Evolutionary conservation across 2,113 vertebrate species (phyloP).

Genomic region (Gavia stellata): DNA sequence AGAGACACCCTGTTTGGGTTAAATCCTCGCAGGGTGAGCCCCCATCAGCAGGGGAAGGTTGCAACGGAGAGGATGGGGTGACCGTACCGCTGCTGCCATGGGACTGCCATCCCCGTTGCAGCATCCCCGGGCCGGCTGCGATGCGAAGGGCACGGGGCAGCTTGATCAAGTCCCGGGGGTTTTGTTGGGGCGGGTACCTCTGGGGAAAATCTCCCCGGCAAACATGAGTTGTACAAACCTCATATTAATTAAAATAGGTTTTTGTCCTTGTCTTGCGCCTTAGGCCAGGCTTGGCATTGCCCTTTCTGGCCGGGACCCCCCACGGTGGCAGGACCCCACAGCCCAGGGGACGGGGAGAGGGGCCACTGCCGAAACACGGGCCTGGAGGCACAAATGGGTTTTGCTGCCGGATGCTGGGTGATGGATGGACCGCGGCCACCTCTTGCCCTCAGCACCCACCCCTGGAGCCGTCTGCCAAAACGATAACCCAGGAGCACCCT

Average conservation of each 20-base stretch:
- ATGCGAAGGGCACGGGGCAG: neutral
- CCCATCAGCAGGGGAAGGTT: neutral
- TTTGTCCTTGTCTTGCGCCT: neutral
- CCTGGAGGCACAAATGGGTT: neutral
- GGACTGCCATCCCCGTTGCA: neutral
- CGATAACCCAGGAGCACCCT: accelerated
- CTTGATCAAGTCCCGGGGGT: accelerated
- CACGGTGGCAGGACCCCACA: accelerated
- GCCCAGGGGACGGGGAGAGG: neutral
- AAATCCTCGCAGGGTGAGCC: accelerated
- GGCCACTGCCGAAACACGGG: accelerated
- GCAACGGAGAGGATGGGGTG: neutral
- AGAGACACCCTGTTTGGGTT: neutral
- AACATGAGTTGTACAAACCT: neutral
- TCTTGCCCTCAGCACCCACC: neutral
- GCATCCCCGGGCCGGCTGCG: neutral
- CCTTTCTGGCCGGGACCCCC: neutral
- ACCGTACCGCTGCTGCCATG: neutral
- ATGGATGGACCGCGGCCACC: accelerated
- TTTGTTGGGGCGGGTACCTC: neutral
- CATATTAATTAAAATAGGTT: accelerated
- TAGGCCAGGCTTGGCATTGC: neutral
- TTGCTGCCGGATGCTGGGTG: neutral
- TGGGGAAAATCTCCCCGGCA: neutral
- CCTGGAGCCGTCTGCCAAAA: accelerated